Base-by-base conservation (phyloP, 1,140 invertebrate genomes). In the Dufourea novaeangliae region DNA sequence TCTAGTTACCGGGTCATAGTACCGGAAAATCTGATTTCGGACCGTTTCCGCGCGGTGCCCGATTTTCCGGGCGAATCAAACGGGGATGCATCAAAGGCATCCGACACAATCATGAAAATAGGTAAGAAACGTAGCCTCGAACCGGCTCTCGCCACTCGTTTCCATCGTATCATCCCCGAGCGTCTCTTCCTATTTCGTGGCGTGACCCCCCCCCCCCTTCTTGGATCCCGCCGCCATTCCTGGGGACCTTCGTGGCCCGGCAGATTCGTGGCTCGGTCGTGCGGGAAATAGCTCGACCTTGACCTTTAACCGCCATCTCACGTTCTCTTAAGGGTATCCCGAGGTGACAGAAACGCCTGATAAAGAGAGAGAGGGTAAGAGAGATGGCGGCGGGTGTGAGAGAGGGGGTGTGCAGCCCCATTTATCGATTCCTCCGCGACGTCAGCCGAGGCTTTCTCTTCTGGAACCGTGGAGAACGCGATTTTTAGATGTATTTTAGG, bases 281-380 rank as follows among this genome's bases (percentile, higher is more conserved):
- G 89, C 89, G 86, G 85, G 87, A 89, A 90, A 90, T 90, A 89
- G 84, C 86, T 86, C 78, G 87, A 90, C 90, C 90, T 90, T 91
- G 90, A 91, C 90, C 90, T 91, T 90, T 87, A 81, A 86, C 81
- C 80, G 72, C 72, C 83, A 78, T 83, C 83, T 83, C 82, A 84
- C 82, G 80, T 86, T 87, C 86, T 79, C 83, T 88, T 86, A 88
- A 88, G 80, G 83, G 80, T 83, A 72, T 68, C 72, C 80, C 82
- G 78, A 85, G 79, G 80, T 80, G 74, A 74, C 67, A 78, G 86
- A 66, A 84, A 76, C 75, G 77, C 67, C 66, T 20, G 68, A 66
- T 27, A 12, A 25, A n/a, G 61, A 2, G 52, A n/a, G 39, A 6
- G 32, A 57, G 17, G 39, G 34, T 20, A 27, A 22, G 52, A 17